These are phyloP conservation scores for Amphipoea oculea DNA, from an alignment of 2,888 invertebrate genomes.

Conservation along the genomic window DNA sequence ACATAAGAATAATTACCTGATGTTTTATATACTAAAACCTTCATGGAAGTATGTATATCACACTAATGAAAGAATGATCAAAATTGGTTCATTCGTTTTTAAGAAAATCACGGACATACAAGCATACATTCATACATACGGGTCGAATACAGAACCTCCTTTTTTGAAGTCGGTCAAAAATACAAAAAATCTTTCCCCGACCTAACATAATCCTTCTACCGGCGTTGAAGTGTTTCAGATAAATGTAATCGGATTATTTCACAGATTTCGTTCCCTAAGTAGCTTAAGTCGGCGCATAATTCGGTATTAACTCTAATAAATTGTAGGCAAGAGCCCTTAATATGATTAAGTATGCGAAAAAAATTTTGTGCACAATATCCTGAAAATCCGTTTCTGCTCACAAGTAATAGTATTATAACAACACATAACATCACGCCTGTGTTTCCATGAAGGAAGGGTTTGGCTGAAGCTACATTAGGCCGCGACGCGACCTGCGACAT, in stretches of 20 bases:
- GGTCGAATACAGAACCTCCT: too few relatives aligned
- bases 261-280: not conserved
- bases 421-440: not conserved
- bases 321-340: not conserved
- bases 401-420: not conserved
- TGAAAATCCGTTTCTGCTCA: not conserved
- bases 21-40: too few relatives aligned
- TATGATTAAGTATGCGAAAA: not conserved
- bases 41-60: too few relatives aligned
- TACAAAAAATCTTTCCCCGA: too few relatives aligned
- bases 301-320: not conserved
- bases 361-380: not conserved
- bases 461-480: not conserved
- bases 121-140: too few relatives aligned
- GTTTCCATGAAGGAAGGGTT: not conserved
- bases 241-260: conserved; percentile 3
- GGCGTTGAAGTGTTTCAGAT: not conserved
- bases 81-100: too few relatives aligned
- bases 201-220: not conserved
- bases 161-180: too few relatives aligned
- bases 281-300: not conserved
- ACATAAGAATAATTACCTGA: too few relatives aligned
- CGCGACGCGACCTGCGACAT: too few relatives aligned
- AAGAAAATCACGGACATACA: too few relatives aligned
- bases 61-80: too few relatives aligned